Percentiles rank a stretch among this genome's conserved stretches.
These are phyloP conservation scores for Epizoanthus stellaris DNA, from an alignment of 92 coral and sea anemone species.

Conservation along the genomic window DNA sequence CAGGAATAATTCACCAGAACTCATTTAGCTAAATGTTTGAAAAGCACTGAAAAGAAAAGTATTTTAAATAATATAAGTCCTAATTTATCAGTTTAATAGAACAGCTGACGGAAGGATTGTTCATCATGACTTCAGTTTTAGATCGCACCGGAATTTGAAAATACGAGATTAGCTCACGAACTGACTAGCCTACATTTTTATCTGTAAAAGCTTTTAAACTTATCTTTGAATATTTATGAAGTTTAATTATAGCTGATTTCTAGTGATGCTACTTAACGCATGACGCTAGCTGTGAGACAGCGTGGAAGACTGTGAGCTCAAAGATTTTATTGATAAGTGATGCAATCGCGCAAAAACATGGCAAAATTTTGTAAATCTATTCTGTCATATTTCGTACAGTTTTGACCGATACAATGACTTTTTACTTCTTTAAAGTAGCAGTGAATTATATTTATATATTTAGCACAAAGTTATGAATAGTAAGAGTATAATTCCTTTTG, in stretches of 20 bases:
- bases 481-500: background rate
- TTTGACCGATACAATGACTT: background rate
- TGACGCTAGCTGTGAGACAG: background rate
- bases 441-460: slow-evolving; percentile 1
- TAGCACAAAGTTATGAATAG: slow-evolving; percentile 4
- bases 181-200: background rate
- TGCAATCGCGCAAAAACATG: background rate
- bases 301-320: background rate
- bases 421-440: background rate
- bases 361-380: background rate
- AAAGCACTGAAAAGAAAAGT: background rate
- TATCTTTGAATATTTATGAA: slow-evolving; percentile 16
- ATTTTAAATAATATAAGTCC: background rate
- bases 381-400: background rate
- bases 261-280: background rate
- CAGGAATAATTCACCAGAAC: no score
- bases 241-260: slow-evolving; percentile 2
- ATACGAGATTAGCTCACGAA: background rate
- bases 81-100: background rate
- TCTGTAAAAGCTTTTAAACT: slow-evolving; percentile 37
- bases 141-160: slow-evolving; percentile 3
- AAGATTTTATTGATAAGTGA: slow-evolving; percentile 28
- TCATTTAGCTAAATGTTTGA: no score
- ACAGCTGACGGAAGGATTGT: background rate
- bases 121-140: background rate